Evolutionary conservation across 2,797 vertebrate species (phyloP).

Genomic region (Podargus strigoides): DNA sequence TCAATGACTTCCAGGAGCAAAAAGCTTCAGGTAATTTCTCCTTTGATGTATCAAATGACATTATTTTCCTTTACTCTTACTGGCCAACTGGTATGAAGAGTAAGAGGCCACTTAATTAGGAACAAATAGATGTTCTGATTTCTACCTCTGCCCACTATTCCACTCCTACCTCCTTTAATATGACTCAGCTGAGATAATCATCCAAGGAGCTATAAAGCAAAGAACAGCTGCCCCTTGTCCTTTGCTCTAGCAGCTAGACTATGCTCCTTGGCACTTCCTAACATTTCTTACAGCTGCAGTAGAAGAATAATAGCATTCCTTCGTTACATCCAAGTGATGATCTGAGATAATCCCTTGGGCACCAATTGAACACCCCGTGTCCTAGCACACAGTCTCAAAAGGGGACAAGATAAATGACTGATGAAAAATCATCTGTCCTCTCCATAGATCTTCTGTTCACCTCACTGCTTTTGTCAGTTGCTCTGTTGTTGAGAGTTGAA

Average conservation of each 20-base stretch:
- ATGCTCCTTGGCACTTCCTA: neutral
- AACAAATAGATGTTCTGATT: slow-evolving; percentile 20
- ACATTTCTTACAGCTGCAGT: neutral
- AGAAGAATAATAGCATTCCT: neutral
- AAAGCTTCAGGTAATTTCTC: slow-evolving; percentile 24
- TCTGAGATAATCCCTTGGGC: neutral
- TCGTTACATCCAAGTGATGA: neutral
- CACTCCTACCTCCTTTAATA: neutral
- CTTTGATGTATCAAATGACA: neutral
- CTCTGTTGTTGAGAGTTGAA: neutral
- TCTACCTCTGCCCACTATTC: neutral
- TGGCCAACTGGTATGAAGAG: neutral
- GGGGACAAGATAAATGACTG: neutral
- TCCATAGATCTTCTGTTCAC: neutral
- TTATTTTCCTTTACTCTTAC: slow-evolving; percentile 1
- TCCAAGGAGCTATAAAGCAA: neutral
- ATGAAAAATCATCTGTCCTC: neutral
- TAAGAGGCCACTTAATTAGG: neutral
- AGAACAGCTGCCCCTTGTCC: neutral
- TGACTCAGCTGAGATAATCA: neutral
- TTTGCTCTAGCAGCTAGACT: neutral
- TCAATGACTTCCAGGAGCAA: neutral
- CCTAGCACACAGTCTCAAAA: neutral
- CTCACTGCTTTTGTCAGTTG: neutral
- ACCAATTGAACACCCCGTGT: neutral